Percentiles rank a stretch among this genome's conserved stretches.
Conservation (phyloP, 2,113 vertebrate species). For the Catagonus wagneri region DNA sequence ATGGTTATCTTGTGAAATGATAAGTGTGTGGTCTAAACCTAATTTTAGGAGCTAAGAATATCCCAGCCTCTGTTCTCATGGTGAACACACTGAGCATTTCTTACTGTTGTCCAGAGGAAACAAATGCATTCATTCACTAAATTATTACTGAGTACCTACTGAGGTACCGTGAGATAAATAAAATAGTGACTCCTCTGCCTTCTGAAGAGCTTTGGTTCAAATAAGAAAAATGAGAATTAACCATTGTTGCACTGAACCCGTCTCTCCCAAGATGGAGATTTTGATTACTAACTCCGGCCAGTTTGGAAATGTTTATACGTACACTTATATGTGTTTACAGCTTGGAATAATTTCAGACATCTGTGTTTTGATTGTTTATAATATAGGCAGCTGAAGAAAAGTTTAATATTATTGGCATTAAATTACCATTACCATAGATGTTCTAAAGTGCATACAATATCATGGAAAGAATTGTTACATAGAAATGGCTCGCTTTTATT, state of each 20-base stretch:
- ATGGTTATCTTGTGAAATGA: rapidly evolving
- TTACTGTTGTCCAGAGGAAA: background rate
- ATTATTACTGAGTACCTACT: background rate
- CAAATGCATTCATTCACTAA: background rate
- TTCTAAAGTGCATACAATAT: slow-evolving; percentile 31
- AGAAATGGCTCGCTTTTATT: slow-evolving; percentile 69
- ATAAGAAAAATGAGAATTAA: slow-evolving; percentile 47
- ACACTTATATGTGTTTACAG: background rate
- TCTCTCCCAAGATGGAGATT: background rate
- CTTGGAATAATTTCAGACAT: slow-evolving; percentile 75
- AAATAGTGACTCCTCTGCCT: background rate
- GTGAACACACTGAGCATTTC: background rate
- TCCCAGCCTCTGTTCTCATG: background rate
- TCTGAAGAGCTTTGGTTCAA: background rate
- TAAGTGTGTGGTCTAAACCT: background rate
- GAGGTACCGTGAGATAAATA: background rate
- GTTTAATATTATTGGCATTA: slow-evolving; percentile 72
- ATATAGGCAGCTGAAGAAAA: slow-evolving; percentile 74
- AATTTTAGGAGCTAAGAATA: background rate
- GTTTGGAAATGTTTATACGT: background rate
- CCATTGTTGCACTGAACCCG: background rate
- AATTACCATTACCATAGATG: slow-evolving; percentile 67
- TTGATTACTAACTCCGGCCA: background rate
- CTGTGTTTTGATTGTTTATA: slow-evolving; percentile 82
- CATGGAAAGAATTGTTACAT: slow-evolving; percentile 69